These are phyloP conservation scores for Centruroides sculpturatus DNA, from an alignment of 1,140 invertebrate genomes.

Conservation along the genomic window DNA sequence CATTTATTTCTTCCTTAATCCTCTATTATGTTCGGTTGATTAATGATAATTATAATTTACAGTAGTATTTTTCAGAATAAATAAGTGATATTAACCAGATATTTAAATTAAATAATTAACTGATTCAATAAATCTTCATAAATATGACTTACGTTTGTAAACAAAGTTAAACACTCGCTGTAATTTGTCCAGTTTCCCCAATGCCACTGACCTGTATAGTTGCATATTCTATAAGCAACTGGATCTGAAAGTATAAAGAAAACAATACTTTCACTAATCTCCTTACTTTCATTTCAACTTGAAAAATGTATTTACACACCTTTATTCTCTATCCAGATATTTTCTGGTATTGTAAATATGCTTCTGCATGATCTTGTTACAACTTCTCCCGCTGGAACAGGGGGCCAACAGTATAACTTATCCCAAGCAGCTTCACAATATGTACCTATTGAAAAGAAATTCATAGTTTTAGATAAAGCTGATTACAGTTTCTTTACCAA, in stretches of 20 bases:
- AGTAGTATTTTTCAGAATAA: too few relatives aligned
- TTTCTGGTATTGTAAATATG: conserved; percentile 4
- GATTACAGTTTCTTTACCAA: too few relatives aligned
- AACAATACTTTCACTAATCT: background rate
- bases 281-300: background rate
- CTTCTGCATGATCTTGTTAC: conserved; percentile 8
- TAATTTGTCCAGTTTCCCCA: conserved; percentile 27
- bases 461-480: too few relatives aligned
- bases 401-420: conserved; percentile 13
- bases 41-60: too few relatives aligned
- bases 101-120: background rate
- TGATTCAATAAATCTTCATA: background rate
- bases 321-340: background rate
- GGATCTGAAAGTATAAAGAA: conserved; percentile 2
- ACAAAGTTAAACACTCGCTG: conserved; percentile 16
- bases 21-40: too few relatives aligned
- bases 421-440: conserved; percentile 14
- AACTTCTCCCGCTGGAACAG: conserved; percentile 9
- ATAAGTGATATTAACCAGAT: too few relatives aligned
- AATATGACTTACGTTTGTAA: conserved; percentile 7
- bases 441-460: background rate
- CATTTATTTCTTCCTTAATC: too few relatives aligned
- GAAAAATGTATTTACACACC: background rate
- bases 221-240: conserved; percentile 21
- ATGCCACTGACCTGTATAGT: conserved; percentile 20